These are phyloP conservation scores for Beroe forskalii DNA, from an alignment of 37 sponge, comb jelly and placozoan genomes.

Conservation along the genomic window DNA sequence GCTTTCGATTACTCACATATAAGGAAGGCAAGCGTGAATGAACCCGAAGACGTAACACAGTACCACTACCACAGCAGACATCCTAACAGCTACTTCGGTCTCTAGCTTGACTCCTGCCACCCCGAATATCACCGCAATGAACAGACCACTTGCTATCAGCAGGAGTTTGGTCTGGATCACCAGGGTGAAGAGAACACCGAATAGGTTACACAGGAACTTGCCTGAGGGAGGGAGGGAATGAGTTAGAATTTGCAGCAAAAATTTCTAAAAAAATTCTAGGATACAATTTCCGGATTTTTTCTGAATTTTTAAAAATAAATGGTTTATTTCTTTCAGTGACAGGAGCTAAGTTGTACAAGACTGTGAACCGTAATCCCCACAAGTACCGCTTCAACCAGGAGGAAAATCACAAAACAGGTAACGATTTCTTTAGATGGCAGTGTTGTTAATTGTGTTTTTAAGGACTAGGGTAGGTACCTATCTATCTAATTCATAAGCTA, in stretches of 20 bases:
- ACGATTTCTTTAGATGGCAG: too few species aligned
- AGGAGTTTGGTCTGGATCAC: conserved; percentile 15
- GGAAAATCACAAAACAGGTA: conserved; percentile 33
- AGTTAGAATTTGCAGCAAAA: too few species aligned
- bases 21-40: conserved; percentile 38
- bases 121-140: not conserved
- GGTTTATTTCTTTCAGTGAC: not conserved
- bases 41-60: not conserved
- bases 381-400: not conserved
- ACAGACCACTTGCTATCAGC: conserved; percentile 12
- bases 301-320: too few species aligned
- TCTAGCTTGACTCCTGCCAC: not conserved
- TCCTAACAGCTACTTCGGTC: not conserved
- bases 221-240: conserved; percentile 9
- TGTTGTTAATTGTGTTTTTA: too few species aligned
- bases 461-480: too few species aligned
- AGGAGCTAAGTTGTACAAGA: not conserved
- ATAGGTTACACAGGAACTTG: not conserved
- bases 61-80: conserved; percentile 29
- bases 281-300: too few species aligned
- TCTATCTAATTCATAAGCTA: too few species aligned
- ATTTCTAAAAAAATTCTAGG: too few species aligned
- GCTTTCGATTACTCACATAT: conserved; percentile 33
- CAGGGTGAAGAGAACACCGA: conserved; percentile 30
- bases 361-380: too few species aligned